Evolutionary conservation across 2,797 vertebrate species (phyloP), one percentile per base, ranked within the genome.

Genomic region (Liparis tanakae): DNA sequence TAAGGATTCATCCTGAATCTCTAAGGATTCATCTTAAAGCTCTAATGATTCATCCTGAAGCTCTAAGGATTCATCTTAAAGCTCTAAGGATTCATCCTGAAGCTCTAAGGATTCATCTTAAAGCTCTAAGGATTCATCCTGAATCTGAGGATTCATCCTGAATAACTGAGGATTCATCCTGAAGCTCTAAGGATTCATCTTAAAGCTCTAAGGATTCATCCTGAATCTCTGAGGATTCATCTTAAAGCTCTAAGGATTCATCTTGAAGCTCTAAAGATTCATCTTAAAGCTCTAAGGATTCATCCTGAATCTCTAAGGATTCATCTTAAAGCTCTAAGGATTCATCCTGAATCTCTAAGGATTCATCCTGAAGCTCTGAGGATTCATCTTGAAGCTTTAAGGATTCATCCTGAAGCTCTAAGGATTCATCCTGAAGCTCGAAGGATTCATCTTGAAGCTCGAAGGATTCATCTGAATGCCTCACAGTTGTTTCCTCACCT

Each of bases 231-330:
- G n/a, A n/a, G n/a, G n/a, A 62, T 79, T 56, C 75, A 74, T 72
- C 72, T 54, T 9, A 10, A 73, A 53, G 66, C 67, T 22, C 50
- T 12, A 58, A 70, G 59, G 78, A 81, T 77, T 65, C 39, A 72
- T 69, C 55, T 4, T 30, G 25, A 30, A 30, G 25, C 25, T 30
- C 25, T 30, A 4, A 30, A n/a, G 25, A 62, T 79, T 56, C 75
- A 74, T 72, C 72, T 54, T 9, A 10, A 73, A 53, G 66, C 67
- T 22, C 50, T 12, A 58, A 70, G 59, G 78, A 81, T 77, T 65
- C 39, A 72, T 69, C 55, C 25, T 30, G 25, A 30, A 30, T 2
- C 25, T 30, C 25, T 30, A 4, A 30, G 25, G n/a, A 62, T 79
- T 56, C 75, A 74, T 72, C 72, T 54, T 9, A 10, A 73, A 53